phyloP scores from a whole-genome alignment of 2,797 vertebrate species.

The Telmatherina bonti region DNA sequence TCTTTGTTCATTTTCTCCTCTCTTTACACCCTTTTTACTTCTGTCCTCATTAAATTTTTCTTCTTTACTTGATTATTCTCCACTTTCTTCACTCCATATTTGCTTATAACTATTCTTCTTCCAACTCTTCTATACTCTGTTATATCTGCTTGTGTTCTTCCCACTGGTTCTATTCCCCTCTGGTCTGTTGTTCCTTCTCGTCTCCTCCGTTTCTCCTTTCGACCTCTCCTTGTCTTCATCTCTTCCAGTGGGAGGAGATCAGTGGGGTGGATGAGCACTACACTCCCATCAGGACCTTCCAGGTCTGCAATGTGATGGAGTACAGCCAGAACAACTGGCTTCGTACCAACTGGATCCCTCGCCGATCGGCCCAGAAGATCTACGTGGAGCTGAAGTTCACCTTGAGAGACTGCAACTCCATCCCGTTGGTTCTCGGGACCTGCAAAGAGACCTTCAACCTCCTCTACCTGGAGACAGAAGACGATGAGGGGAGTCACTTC shows the following conservation, averaged over 20 bases:
- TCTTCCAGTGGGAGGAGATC: slow-evolving; percentile 96
- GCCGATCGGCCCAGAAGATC: slow-evolving; percentile 95
- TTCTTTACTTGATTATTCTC: slow-evolving; percentile 8
- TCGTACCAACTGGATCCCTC: slow-evolving; percentile 96
- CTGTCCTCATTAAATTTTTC: background rate
- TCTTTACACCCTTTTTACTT: slow-evolving; percentile 13
- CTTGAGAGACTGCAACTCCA: slow-evolving; percentile 96
- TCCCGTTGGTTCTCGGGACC: slow-evolving; percentile 94
- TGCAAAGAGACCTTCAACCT: slow-evolving; percentile 99
- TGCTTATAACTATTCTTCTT: background rate
- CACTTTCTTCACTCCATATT: background rate
- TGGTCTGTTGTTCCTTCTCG: slow-evolving; percentile 32
- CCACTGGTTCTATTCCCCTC: slow-evolving; percentile 30
- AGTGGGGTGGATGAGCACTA: slow-evolving; percentile 98
- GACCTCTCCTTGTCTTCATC: slow-evolving; percentile 43
- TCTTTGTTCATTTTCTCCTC: slow-evolving; percentile 13
- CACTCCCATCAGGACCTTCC: slow-evolving; percentile 97
- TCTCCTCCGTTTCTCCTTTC: slow-evolving; percentile 50
- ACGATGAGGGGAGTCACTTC: slow-evolving; percentile 93
- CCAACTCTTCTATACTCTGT: background rate
- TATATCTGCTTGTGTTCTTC: background rate
- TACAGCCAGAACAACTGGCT: slow-evolving; percentile 99
- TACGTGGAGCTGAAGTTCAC: slow-evolving; percentile 99
- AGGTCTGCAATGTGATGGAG: slow-evolving; percentile 99
- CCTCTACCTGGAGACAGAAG: slow-evolving; percentile 94